Evolutionary conservation across 2,113 vertebrate genomes (phyloP), one percentile per base, ranked within the genome.

Genomic region (Mobula birostris): DNA sequence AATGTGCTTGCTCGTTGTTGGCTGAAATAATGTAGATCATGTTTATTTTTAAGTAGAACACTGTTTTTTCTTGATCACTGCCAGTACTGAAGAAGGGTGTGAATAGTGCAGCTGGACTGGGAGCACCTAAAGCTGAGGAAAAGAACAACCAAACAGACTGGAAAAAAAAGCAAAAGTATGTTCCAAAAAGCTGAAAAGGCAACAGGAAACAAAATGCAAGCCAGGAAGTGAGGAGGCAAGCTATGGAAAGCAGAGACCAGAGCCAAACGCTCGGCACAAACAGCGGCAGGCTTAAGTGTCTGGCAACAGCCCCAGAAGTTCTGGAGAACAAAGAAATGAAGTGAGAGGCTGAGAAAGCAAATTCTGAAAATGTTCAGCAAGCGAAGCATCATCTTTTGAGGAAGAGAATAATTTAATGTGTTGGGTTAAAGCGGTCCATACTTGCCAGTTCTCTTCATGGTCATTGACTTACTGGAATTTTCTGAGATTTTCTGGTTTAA

Each of bases 161-260:
- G 85, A 66, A 90, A 32, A 48, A 88, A 66, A 90, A 66, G 61
- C 15, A 32, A n/a, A 90, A 63, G 63, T n/a, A n/a, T 32, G 61
- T 6, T 90, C 61, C 85, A 90, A 90, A 90, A 66, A 90, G 61
- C 24, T 87, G 83, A 63, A 87, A 87, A 87, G 9, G 24, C 83
- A 87, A 56, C 85, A 90, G 85, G 85, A 90, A 90, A 63, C 27
- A 90, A 90, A 90, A 66, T 63, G 61, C 61, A 90, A 90, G 85
- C 63, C 85, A 90, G 85, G 85, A 90, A 66, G 63, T 90, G 29
- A 90, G 85, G 85, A 32, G 61, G 85, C 85, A 32, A n/a, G 29
- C 85, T 90, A 17, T 63, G 63, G 85, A 90, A 88, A 90, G 61
- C 66, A 61, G 85, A 90, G 61, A 66, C 29, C 5, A 66, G 29